Evolutionary conservation across 2,113 vertebrate genomes (phyloP), one percentile per base, ranked within the genome.

Genomic region (Campylorhamphus procurvoides): DNA sequence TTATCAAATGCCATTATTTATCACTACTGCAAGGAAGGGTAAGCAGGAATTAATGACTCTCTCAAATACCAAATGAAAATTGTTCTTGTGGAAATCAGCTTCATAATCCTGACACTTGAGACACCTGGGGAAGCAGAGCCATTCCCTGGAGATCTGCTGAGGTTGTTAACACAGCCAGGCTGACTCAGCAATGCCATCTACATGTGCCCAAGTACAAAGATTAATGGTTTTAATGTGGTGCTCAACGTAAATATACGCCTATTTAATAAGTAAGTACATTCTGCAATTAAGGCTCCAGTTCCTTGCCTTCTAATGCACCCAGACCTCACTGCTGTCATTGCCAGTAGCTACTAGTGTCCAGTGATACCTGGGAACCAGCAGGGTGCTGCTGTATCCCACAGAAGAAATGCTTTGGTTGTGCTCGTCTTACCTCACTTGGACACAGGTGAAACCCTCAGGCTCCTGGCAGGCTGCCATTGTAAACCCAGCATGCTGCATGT

Each of bases 391-490:
- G 29, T 33, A 24, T 17, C 11, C 58, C 46, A 24, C 3, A 3
- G 84, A 66, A 56, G 63, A 76, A 63, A 63, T 88, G 63, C 42
- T 66, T 25, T 37, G 78, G 28, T 31, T 87, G 37, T 67, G 59
- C 35, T 74, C 4, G 18, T 86, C 42, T 33, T 23, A 6, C 47
- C 42, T 90, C 73, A 8, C 33, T 12, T 14, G 19, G 25, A 37
- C 64, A 72, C 33, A 59, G 35, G 52, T 59, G 69, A 89, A 86
- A 37, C 52, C 76, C 73, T 74, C 0, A 0, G 73, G 91, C 60
- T 84, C 18, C 80, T 84, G 80, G 86, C 72, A 84, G 68, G 63
- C 37, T 86, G 92, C 72, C 75, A 55, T 19, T 15, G 28, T 68
- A 90, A 90, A 83, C 20, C 25, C 85, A 55, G 90, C 59, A 37